Evolutionary conservation across 2,113 vertebrate genomes (phyloP), one percentile per base, ranked within the genome.

Genomic region (Prionailurus bengalensis): DNA sequence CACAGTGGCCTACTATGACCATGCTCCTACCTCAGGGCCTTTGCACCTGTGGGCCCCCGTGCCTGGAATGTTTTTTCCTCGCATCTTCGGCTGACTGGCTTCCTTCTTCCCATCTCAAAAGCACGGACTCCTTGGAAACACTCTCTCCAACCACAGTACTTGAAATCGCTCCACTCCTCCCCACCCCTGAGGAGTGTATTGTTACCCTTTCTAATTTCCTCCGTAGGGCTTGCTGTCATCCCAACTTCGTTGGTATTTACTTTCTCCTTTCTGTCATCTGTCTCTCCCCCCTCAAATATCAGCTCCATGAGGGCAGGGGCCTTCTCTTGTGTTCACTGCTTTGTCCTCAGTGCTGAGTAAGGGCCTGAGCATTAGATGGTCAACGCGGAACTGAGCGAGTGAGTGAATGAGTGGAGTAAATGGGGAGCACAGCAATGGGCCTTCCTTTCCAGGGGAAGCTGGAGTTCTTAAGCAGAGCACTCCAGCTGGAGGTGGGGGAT

Each of bases 401-500:
- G 29, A 31, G n/a, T 16, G 86, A 45, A 42, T 15, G 79, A 23
- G 15, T 8, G 2, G 13, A 51, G 13, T 10, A 14, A 31, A 27
- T 0, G 19, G 36, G 27, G 33, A 81, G 45, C 12, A 17, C 39
- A n/a, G 87, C 13, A 2, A 17, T 0, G 8, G 53, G 36, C 65
- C 14, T 55, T 31, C 65, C 45, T 31, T 25, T 21, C 79, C 4
- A 21, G 66, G 73, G 66, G 27, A 33, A 9, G 25, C 48, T 3
- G 31, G n/a, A 31, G 45, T 27, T 36, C 33, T 4, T 27, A 11
- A 33, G 66, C 61, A 33, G 71, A 42, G 81, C 78, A 13, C 31
- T 29, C 0, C 4, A 5, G 85, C 3, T 1, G 3, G 58, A 68
- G 19, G 19, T 7, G 36, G 27, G 3, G 42, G 45, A 13, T 0